Conservation (phyloP, 2,113 vertebrate species). For the Anseranas semipalmata region DNA sequence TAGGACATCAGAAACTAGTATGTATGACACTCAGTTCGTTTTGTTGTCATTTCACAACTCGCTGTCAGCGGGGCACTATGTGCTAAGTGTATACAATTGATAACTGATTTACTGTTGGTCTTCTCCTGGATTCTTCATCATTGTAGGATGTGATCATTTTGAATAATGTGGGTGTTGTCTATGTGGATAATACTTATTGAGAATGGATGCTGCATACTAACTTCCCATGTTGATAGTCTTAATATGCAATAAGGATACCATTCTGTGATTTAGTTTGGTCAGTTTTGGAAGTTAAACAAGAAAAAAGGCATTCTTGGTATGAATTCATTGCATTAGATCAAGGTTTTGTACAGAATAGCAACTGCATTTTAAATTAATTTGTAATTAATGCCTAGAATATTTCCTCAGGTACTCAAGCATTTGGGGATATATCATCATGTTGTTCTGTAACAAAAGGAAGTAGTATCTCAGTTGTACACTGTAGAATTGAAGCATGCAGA, state of each 20-base stretch:
- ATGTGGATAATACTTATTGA: background rate
- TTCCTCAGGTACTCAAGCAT: background rate
- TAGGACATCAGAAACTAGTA: background rate
- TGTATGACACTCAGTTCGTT: background rate
- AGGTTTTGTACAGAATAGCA: background rate
- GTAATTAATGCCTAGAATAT: background rate
- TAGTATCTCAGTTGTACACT: background rate
- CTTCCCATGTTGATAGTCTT: background rate
- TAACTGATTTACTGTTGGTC: background rate
- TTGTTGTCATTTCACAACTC: background rate
- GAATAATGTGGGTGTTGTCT: background rate
- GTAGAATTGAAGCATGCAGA: background rate
- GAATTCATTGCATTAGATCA: background rate
- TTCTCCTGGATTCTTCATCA: background rate
- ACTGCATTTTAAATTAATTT: background rate
- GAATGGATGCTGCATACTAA: background rate
- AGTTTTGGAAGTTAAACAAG: background rate
- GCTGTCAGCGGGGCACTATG: background rate
- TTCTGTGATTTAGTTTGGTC: background rate
- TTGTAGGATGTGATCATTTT: background rate
- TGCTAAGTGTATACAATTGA: background rate
- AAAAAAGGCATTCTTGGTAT: background rate
- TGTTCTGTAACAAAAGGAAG: background rate
- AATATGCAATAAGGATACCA: accelerated
- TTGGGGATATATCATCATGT: background rate